Evolutionary conservation across 1,140 invertebrate species (phyloP), one percentile per base, ranked within the genome.

Genomic region (Nebria ingens): DNA sequence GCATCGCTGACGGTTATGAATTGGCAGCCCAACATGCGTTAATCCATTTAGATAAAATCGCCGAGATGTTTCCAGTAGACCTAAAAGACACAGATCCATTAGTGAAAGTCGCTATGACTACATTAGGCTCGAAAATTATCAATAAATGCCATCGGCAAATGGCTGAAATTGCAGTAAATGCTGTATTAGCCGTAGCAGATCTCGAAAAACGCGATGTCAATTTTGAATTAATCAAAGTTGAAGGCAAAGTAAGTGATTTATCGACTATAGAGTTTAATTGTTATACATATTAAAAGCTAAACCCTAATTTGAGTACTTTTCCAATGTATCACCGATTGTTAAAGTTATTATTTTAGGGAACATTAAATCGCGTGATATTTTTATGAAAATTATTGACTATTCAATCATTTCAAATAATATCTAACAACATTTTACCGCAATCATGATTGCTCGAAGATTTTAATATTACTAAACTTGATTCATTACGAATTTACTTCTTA

Each of bases 1-100:
- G 96, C 64, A 97, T 99, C 65, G 95, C 97, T 23, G 97, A 99
- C 80, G 97, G 97, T 38, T 99, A 93, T 72, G 97, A 99, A 76
- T 75, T 98, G 71, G 97, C 97, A 3, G 95, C 95, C 1, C 88
- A 93, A 61, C 83, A 83, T 60, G 93, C 97, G 2, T 79, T 91
- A 9, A 81, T 87, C 50, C 87, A 96, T 70, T 72, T 99, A 34
- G 90, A 97, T 57, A 77, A 79, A 20, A 94, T 99, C 65, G 85
- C 92, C 51, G 87, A 97, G 63, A 80, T 83, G 15, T 99, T 97
- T 72, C 87, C 89, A 0, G 84, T 98, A 23, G 84, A 87, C 65
- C 77, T 78, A 0, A 77, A 88, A 0, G 87, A 97, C 64, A 73
- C 86, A 53, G 93, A 98, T 66, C 89, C 91, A 21, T 77, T 99